Evolutionary conservation across 1,140 invertebrate species (phyloP), one percentile per base, ranked within the genome.

Genomic region (Cherax quadricarinatus): DNA sequence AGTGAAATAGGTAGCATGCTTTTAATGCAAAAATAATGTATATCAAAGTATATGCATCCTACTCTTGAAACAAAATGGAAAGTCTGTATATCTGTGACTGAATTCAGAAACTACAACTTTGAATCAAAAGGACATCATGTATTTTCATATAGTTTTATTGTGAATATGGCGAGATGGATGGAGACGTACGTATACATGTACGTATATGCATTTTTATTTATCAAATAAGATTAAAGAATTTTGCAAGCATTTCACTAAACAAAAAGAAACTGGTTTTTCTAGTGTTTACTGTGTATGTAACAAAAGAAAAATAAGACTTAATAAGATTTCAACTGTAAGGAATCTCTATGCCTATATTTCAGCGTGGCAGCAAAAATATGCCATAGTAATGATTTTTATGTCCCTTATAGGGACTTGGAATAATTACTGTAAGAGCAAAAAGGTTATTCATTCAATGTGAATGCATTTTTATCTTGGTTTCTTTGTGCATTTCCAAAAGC

Each of bases 401-500:
- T 85, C 83, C 57, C 83, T 85, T 85, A 85, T 85, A 85, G 60
- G 83, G 83, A 85, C 30, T 85, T 48, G 48, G 24, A 70, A 85
- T 66, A 30, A 21, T 18, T 70, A 70, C 83, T 66, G 5, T 66
- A 18, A 57, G 53, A 57, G 14, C 53, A 57, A 57, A 57, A 10
- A 1, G 53, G 9, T 57, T 57, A 57, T 57, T 10, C 0, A 57
- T 57, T 3, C 53, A 57, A 57, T 57, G 14, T 57, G 9, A 57
- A 57, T 66, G 62, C 4, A 66, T 66, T 66, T 66, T 66, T 5
- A 18, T 6, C 62, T 12, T 66, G 21, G 62, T 66, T 21, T 66
- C 4, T 66, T 66, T 18, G 18, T 16, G 62, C 21, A 21, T 66
- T 66, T 66, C 21, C 62, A 66, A 16, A 66, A 21, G 62, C 62